A percentile compares a stretch with the other conserved stretches of the same genome.
Evolutionary conservation across 2,888 invertebrate species (phyloP).

Genomic region (Calameuta filiformis): DNA sequence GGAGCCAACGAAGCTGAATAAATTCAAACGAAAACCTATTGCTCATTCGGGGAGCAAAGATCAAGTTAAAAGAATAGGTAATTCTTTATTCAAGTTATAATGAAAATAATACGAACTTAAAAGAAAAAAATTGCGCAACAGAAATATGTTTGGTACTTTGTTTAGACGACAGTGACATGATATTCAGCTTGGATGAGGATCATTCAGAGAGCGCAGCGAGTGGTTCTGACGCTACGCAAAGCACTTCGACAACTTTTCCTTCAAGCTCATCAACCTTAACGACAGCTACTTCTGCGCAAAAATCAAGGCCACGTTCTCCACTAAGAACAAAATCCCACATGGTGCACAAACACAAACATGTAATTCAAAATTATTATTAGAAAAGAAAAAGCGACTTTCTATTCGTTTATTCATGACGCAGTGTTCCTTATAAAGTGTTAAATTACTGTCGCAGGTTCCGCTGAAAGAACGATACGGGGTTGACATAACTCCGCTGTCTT

Average conservation of each 20-base stretch:
- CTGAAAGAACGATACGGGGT: conserved; percentile 74
- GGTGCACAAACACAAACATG: conserved; percentile 57
- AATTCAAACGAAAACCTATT: conserved; percentile 65
- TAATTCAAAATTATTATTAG: conserved; percentile 23
- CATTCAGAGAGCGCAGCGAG: conserved; percentile 63
- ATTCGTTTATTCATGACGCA: neutral
- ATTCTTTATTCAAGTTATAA: neutral
- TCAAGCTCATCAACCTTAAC: conserved; percentile 42
- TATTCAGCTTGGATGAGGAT: conserved; percentile 87
- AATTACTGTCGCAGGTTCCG: conserved; percentile 49
- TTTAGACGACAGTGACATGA: conserved; percentile 78
- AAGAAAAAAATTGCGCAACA: neutral
- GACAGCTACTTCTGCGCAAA: conserved; percentile 60
- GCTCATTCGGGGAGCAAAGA: conserved; percentile 57
- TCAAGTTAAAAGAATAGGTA: conserved; percentile 50
- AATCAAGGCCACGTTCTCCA: conserved; percentile 70
- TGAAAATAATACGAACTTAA: neutral
- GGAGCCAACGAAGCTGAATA: conserved; percentile 69
- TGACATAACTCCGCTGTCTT: conserved; percentile 84
- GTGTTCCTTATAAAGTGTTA: neutral
- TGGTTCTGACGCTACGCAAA: conserved; percentile 26
- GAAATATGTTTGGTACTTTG: neutral
- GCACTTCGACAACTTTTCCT: neutral
- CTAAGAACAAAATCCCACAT: conserved; percentile 60
- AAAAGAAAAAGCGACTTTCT: neutral